phyloP scores from a whole-genome alignment of 2,888 invertebrate genomes.

The Drosophila histrio region DNA sequence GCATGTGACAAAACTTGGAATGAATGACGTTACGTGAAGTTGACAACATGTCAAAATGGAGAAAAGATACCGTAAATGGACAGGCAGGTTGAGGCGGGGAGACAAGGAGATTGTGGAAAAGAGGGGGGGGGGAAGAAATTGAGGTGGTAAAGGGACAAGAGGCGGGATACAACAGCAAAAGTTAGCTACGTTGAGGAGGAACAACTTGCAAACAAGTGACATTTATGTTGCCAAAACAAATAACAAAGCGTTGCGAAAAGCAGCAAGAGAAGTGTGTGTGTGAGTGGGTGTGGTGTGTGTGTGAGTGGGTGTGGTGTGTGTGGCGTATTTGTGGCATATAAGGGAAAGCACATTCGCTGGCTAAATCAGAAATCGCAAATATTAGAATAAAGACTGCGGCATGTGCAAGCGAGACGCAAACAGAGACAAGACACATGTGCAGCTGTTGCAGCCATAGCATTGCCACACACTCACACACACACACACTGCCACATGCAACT shows the following conservation, averaged over 20 bases:
- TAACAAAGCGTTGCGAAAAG: constrained; percentile 57
- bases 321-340: constrained; percentile 11
- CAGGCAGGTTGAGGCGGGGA: constrained; percentile 18
- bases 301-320: constrained; percentile 1
- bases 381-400: constrained; percentile 71
- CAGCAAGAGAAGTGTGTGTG: neutral
- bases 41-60: constrained; percentile 77
- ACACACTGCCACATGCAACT: neutral
- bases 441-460: constrained; percentile 48
- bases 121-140: neutral
- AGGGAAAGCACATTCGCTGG: constrained; percentile 38
- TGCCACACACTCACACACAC: constrained; percentile 15
- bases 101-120: neutral
- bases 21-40: constrained; percentile 77
- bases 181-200: constrained; percentile 37
- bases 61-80: constrained; percentile 74
- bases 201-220: constrained; percentile 73
- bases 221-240: constrained; percentile 79
- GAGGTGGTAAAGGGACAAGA: neutral
- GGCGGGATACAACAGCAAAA: constrained; percentile 24
- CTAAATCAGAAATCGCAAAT: constrained; percentile 72
- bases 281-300: constrained; percentile 6
- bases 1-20: constrained; percentile 71
- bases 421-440: constrained; percentile 55
- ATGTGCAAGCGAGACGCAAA: constrained; percentile 49